Percentiles rank a stretch among this genome's conserved stretches.
Evolutionary conservation across 2,888 invertebrate species (phyloP).

Genomic region (Onchidella celtica): DNA sequence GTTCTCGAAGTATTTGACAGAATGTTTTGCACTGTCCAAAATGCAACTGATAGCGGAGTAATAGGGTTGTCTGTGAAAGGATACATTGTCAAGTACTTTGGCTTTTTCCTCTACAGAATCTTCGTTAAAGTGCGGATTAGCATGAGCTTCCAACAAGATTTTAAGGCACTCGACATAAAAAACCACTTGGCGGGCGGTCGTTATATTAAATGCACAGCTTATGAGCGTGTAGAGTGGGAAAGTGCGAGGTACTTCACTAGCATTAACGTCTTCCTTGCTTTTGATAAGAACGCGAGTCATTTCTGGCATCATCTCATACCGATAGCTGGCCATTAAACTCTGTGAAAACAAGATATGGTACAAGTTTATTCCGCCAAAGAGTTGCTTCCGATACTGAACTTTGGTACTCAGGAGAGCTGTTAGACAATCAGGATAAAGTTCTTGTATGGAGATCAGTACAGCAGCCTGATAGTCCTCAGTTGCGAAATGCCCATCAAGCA

Average conservation of each 20-base stretch:
- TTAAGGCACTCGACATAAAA: conserved; percentile 41
- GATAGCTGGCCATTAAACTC: conserved; percentile 22
- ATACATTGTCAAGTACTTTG: not conserved
- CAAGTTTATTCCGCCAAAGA: conserved; percentile 45
- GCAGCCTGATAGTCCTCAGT: conserved; percentile 37
- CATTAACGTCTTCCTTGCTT: conserved; percentile 43
- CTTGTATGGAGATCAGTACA: conserved; percentile 31
- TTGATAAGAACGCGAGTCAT: conserved; percentile 43
- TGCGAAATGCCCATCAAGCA: conserved; percentile 20
- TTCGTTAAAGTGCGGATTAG: conserved; percentile 48
- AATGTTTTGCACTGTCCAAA: conserved; percentile 12
- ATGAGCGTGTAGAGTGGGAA: conserved; percentile 45
- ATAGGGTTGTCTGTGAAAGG: conserved; percentile 9
- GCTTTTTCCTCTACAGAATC: not conserved
- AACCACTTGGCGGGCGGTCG: conserved; percentile 9
- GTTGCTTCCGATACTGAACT: conserved; percentile 3
- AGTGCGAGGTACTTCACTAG: conserved; percentile 13
- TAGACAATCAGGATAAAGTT: conserved; percentile 43
- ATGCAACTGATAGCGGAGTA: conserved; percentile 40
- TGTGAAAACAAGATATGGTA: conserved; percentile 42
- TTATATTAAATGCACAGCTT: conserved; percentile 42
- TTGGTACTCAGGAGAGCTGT: conserved; percentile 19
- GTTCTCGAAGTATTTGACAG: conserved; percentile 36
- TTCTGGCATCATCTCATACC: conserved; percentile 39
- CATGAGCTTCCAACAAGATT: conserved; percentile 38